A percentile compares a stretch with the other conserved stretches of the same genome.
Conservation (phyloP, 2,888 invertebrate genomes). For the Leptarthrus brevirostris region DNA sequence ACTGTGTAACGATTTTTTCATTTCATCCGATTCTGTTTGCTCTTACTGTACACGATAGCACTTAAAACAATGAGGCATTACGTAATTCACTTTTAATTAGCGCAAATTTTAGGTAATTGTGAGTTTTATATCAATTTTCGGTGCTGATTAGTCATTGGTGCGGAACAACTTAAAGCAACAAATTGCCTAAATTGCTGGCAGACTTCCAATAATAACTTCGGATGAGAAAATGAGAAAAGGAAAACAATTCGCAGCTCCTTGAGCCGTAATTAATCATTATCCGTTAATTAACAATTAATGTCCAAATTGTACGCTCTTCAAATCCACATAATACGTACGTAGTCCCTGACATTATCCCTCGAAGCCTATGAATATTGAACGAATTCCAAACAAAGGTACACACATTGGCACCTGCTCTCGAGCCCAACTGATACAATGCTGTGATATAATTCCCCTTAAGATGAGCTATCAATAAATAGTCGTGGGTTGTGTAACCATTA, state of each 20-base stretch:
- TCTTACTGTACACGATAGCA: too few relatives aligned
- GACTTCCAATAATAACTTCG: not conserved
- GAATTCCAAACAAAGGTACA: not conserved
- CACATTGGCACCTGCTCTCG: not conserved
- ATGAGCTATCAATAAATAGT: slow-evolving; percentile 3
- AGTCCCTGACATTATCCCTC: not conserved
- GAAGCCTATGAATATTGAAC: not conserved
- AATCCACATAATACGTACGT: not conserved
- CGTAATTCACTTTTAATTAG: too few relatives aligned
- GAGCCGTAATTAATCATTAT: not conserved
- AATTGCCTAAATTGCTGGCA: not conserved
- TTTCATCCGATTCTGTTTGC: too few relatives aligned
- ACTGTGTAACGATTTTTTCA: too few relatives aligned
- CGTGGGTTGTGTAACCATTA: not conserved
- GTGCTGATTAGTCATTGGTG: not conserved
- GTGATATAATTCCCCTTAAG: not conserved
- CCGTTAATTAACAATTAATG: not conserved
- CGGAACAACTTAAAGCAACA: not conserved
- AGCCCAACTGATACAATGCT: not conserved
- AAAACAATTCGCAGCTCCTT: not conserved
- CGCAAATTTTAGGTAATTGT: not conserved
- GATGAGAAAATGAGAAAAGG: not conserved
- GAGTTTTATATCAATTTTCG: not conserved
- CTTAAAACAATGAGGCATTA: too few relatives aligned
- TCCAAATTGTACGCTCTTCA: not conserved